A percentile compares a stretch with the other conserved stretches of the same genome.
Evolutionary conservation across 1,140 invertebrate genomes (phyloP).

Genomic region (Sesamia nonagrioides): DNA sequence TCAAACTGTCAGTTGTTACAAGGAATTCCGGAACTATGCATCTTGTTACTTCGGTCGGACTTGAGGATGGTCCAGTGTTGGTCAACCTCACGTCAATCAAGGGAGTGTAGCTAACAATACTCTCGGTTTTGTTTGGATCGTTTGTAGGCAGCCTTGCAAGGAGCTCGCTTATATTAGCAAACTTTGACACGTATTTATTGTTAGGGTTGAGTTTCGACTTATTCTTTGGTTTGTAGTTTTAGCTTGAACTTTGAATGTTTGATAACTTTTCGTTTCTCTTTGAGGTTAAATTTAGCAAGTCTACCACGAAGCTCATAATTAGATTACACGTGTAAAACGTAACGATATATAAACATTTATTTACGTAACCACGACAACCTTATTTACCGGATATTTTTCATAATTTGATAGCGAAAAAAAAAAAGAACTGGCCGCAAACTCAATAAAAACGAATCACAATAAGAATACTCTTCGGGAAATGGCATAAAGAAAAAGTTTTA

Average conservation of each 20-base stretch:
- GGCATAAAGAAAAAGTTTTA: slow-evolving; percentile 84
- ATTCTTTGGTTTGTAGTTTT: slow-evolving; percentile 30
- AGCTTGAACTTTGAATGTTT: slow-evolving; percentile 17
- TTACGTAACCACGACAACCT: slow-evolving; percentile 1
- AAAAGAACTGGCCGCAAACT: slow-evolving; percentile 70
- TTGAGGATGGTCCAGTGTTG: slow-evolving; percentile 73
- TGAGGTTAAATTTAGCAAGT: background rate
- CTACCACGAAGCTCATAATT: background rate
- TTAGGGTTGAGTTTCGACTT: slow-evolving; percentile 29
- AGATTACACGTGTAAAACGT: background rate
- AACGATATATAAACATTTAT: background rate
- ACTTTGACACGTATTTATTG: slow-evolving; percentile 36
- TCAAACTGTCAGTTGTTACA: slow-evolving; percentile 72
- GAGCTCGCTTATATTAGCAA: slow-evolving; percentile 41
- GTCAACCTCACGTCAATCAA: slow-evolving; percentile 81
- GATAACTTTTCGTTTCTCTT: slow-evolving; percentile 23
- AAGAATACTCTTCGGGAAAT: slow-evolving; percentile 76
- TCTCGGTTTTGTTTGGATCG: slow-evolving; percentile 56
- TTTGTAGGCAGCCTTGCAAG: slow-evolving; percentile 28
- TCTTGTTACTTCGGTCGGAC: slow-evolving; percentile 78
- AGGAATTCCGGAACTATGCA: slow-evolving; percentile 78
- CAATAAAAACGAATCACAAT: slow-evolving; percentile 82
- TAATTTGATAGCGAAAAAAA: slow-evolving; percentile 61
- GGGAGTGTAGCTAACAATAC: slow-evolving; percentile 71
- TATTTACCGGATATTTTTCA: slow-evolving; percentile 53